Conservation (phyloP, 2,888 invertebrate species). For the Macrophya annulata region DNA sequence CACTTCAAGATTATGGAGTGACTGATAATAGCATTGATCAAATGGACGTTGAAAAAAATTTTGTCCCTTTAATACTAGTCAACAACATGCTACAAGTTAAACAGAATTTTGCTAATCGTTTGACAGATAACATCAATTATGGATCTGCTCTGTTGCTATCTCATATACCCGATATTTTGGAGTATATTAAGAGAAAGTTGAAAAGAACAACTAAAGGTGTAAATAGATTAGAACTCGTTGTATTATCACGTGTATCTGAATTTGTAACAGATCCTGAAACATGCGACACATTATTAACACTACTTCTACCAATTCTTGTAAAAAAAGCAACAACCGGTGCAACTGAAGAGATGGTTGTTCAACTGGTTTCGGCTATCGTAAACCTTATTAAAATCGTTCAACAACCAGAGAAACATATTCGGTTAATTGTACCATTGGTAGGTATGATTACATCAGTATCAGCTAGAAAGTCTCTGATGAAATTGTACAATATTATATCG, state of each 20-base stretch:
- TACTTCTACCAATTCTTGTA: slow-evolving; percentile 87
- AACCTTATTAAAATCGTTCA: slow-evolving; percentile 88
- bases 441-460: slow-evolving; percentile 85
- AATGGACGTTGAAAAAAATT: slow-evolving; percentile 70
- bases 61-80: slow-evolving; percentile 60
- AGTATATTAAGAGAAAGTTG: slow-evolving; percentile 86
- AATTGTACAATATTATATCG: slow-evolving; percentile 84
- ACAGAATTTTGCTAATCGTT: slow-evolving; percentile 28
- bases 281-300: slow-evolving; percentile 86
- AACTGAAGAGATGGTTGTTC: slow-evolving; percentile 86
- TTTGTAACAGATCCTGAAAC: slow-evolving; percentile 86
- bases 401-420: slow-evolving; percentile 85
- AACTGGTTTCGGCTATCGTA: slow-evolving; percentile 87
- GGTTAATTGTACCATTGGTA: slow-evolving; percentile 87
- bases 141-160: slow-evolving; percentile 89
- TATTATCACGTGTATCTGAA: slow-evolving; percentile 89
- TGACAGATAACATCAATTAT: slow-evolving; percentile 83
- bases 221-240: slow-evolving; percentile 86
- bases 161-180: slow-evolving; percentile 87
- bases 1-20: slow-evolving; percentile 83
- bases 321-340: slow-evolving; percentile 84
- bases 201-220: slow-evolving; percentile 83
- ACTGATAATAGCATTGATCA: slow-evolving; percentile 77
- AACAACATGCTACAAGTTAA: slow-evolving; percentile 67
- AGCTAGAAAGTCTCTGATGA: slow-evolving; percentile 86